Evolutionary conservation across 64 coral and sea anemone genomes (phyloP).

Genomic region (Stichodactyla helianthus): DNA sequence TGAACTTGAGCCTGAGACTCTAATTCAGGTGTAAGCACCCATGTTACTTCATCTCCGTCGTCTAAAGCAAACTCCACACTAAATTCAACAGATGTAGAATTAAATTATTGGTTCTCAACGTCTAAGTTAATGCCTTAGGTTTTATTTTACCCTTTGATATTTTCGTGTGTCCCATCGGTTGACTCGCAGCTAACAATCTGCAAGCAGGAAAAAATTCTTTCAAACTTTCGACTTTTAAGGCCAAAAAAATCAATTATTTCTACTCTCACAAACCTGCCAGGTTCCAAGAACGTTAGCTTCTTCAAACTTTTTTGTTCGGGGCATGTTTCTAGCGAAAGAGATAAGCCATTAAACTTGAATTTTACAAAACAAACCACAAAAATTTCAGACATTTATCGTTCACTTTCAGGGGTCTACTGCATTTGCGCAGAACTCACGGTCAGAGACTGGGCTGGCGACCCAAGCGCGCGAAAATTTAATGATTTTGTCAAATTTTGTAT

Average conservation of each 20-base stretch:
- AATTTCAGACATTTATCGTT: background rate
- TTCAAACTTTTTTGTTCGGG: background rate
- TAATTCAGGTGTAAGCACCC: background rate
- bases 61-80: constrained; percentile 43
- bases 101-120: background rate
- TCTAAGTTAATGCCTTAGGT: background rate
- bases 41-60: constrained; percentile 37
- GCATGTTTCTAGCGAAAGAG: background rate
- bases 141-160: constrained; percentile 8
- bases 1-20: background rate
- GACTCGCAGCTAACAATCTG: constrained; percentile 7
- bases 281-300: background rate
- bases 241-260: background rate
- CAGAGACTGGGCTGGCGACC: background rate
- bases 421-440: background rate
- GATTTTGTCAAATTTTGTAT: no score
- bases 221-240: background rate
- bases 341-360: background rate
- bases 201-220: background rate
- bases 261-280: background rate
- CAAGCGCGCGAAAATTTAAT: background rate
- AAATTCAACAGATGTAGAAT: background rate
- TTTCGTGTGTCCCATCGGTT: constrained; percentile 4
- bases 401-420: background rate
- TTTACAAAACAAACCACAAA: background rate